Evolutionary conservation across 2,113 vertebrate species (phyloP).

Genomic region (Neogobius melanostomus): DNA sequence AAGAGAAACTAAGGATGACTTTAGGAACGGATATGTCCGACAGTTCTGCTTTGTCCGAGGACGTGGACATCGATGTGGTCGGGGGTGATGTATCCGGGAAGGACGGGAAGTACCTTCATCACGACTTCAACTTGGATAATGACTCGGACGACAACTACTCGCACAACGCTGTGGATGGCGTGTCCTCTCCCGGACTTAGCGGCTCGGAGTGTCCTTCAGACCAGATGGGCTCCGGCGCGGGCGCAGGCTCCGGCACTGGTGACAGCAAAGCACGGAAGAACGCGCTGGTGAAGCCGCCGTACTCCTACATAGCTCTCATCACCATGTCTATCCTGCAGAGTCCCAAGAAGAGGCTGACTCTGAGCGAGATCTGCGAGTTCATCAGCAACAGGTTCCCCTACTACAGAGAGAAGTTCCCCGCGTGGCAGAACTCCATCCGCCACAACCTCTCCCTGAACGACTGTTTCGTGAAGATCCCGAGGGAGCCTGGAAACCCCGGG

Average conservation of each 20-base stretch:
- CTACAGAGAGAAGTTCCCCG: conserved; percentile 93
- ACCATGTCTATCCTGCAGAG: conserved; percentile 98
- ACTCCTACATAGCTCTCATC: conserved; percentile 95
- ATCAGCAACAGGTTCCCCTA: conserved; percentile 95
- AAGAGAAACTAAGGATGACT: conserved; percentile 79
- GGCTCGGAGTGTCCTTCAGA: conserved; percentile 74
- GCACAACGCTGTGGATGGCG: conserved; percentile 73
- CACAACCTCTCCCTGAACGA: conserved; percentile 93
- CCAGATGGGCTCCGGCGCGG: conserved; percentile 63
- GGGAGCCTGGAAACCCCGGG: conserved; percentile 88
- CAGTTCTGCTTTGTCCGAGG: conserved; percentile 85
- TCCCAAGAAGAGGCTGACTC: conserved; percentile 91
- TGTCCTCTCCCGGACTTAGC: conserved; percentile 73
- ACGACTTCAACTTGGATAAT: conserved; percentile 78
- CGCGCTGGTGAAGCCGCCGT: conserved; percentile 86
- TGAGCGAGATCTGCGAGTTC: conserved; percentile 97
- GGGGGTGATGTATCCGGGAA: conserved; percentile 84
- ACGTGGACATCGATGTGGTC: conserved; percentile 94
- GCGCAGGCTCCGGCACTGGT: conserved; percentile 58
- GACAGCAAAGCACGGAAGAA: conserved; percentile 82
- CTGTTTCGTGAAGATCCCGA: conserved; percentile 93
- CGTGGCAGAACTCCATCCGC: conserved; percentile 94
- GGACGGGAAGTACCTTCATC: conserved; percentile 77
- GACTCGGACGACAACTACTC: conserved; percentile 82
- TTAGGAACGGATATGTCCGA: conserved; percentile 86